Evolutionary conservation across 1,140 invertebrate species (phyloP), one percentile per base, ranked within the genome.

Genomic region (Megalonaias nervosa): DNA sequence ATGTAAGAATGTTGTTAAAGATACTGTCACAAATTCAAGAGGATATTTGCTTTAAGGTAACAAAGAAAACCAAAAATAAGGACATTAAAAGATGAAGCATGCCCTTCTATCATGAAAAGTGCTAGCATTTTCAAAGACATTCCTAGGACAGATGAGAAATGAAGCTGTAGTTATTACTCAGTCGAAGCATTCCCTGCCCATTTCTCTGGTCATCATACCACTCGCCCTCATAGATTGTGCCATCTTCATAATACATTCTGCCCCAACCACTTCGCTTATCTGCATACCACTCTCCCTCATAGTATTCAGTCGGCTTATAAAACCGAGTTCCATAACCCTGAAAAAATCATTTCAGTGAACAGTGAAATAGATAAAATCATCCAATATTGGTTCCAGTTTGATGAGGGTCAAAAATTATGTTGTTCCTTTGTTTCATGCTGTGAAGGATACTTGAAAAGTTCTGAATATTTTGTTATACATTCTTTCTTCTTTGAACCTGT

Each of bases 171-270:
- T 31, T 13, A 19, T 81, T 83, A 91, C 90, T 84, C 70, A 89
- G 78, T 81, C 90, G 80, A 14, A 91, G 66, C 88, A 91, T 91
- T 68, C 91, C 91, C 77, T 90, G 86, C 19, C 91, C 91, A 86
- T 86, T 89, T 67, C 90, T 76, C 69, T 89, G 69, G 72, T 91
- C 90, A 85, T 91, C 89, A 73, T 82, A 89, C 91, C 91, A 92
- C 81, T 92, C 90, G 68, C 91, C 91, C 82, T 92, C 91, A 82
- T 91, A 92, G 56, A 90, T 90, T 26, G 87, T 89, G 15, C 90
- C 90, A 88, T 92, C 90, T 60, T 82, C 77, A 79, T 87, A 90
- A 77, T 91, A 90, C 90, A 91, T 91, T 31, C 90, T 73, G 56
- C 91, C 91, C 91, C 91, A 91, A 23, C 91, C 91, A 81, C 89